A percentile compares a stretch with the other conserved stretches of the same genome.
phyloP scores from a whole-genome alignment of 2,113 vertebrate species.

The Toxotes chatareus region DNA sequence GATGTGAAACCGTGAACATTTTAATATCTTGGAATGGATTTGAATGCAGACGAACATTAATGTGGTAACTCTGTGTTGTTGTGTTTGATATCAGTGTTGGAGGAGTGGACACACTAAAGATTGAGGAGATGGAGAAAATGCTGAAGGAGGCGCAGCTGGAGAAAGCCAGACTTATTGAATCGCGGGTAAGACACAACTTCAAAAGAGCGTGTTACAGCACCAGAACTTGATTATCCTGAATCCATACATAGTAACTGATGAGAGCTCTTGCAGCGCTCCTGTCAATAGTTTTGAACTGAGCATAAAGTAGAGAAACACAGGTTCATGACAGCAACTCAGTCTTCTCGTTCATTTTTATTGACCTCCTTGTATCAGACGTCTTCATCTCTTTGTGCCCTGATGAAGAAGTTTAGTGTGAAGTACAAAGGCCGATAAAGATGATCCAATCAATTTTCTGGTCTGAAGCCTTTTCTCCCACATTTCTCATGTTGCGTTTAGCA shows the following conservation, averaged over 20 bases:
- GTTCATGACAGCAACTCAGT: neutral
- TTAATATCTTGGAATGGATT: neutral
- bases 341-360: slow-evolving; percentile 41
- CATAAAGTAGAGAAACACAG: neutral
- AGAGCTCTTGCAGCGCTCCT: neutral
- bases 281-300: slow-evolving; percentile 39
- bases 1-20: no score
- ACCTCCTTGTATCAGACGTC: neutral
- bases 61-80: slow-evolving; percentile 4
- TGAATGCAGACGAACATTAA: neutral
- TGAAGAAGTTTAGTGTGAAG: neutral
- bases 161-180: slow-evolving; percentile 93
- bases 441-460: slow-evolving; percentile 5
- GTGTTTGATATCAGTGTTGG: slow-evolving; percentile 83
- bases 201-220: neutral
- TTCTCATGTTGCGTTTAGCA: neutral
- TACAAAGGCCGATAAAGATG: neutral
- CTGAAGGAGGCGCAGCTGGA: slow-evolving; percentile 93
- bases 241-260: slow-evolving; percentile 54
- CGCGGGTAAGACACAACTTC: slow-evolving; percentile 84
- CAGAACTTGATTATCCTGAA: neutral
- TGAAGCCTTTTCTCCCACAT: neutral
- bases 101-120: slow-evolving; percentile 88
- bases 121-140: slow-evolving; percentile 99
- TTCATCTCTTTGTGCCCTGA: slow-evolving; percentile 12